Evolutionary conservation across 2,113 vertebrate species (phyloP), one percentile per base, ranked within the genome.

Genomic region (Ranitomeya imitator): DNA sequence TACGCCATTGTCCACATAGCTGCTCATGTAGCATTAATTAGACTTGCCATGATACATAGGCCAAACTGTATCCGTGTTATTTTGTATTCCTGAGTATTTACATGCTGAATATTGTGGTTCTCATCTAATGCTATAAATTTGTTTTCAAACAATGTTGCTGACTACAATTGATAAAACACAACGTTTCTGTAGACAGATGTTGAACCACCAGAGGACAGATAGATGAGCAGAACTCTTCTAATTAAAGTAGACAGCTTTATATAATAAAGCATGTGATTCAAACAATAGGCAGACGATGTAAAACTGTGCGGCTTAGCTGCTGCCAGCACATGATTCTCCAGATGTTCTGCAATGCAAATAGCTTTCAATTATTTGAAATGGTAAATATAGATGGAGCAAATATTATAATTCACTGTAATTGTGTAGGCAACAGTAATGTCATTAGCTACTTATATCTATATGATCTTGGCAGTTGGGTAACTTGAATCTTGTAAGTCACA

Each of bases 201-300:
- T 86, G 26, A 61, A 74, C 21, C 76, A 77, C 85, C 37, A 61
- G 73, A 78, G 73, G 85, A 86, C 26, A 78, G 73, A 86, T 87
- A 87, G 65, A 57, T 79, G 54, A 80, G 78, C 65, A 81, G 59
- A 57, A 45, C 51, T 69, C 54, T 13, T 52, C 61, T 87, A 87
- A 87, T 87, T 82, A 87, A 82, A 87, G 78, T 45, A 81, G 86
- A 87, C 86, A 83, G 86, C 67, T 60, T 83, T 57, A 83, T 88
- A 55, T 73, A 73, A 86, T 61, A 55, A 81, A 74, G 26, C 57
- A 76, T 83, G 79, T 61, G 79, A 88, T 74, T 76, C 54, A 88
- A 37, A 74, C 65, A 83, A 83, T 74, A 82, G 79, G 73, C 67
- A 59, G 83, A 79, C 86, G 63, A 73, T 74, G 31, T 26, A 52